Base-by-base conservation (phyloP, 2,888 invertebrate species). In the Tanaodytes sp. region DNA sequence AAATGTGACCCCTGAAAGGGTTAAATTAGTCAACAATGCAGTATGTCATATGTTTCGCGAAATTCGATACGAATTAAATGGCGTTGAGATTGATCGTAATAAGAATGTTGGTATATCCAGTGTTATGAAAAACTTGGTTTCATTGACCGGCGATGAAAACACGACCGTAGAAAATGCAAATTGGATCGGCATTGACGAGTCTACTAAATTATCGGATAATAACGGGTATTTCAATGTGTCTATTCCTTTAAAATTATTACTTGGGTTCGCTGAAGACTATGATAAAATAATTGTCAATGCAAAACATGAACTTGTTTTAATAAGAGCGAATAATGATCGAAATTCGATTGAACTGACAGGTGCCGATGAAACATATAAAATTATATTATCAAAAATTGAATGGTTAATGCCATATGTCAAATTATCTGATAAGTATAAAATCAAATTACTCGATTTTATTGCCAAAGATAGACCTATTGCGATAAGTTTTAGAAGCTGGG, bases 71-170 rank as follows among this genome's bases (percentile, higher is more conserved):
- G 79, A 82, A 66, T 16, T 82, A 6, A 81, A 80, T 66, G 81
- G 78, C 20, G 69, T 78, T 11, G 79, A 80, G 65, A 78, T 83
- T 43, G 79, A 82, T 76, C 68, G 73, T 2, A 72, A 43, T 1
- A 43, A 20, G 14, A 23, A 23, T 23, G n/a, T n/a, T 1, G 43
- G 43, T 14, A n/a, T 43, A 5, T 4, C 43, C 2, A 11, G 12
- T 14, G 5, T 43, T 15, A 75, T 78, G 66, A 80, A 81, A 14
- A 23, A 20, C n/a, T 23, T 43, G 14, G 43, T 23, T 12, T 43
- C 43, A 12, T 6, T 11, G 6, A 43, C 4, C n/a, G 12, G 14
- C 3, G 12, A 1, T 20, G 2, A 14, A 14, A 14, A 12, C 23
- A 43, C 20, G n/a, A 3, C 23, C 2, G 8, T 23, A 9, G 23